phyloP scores from a whole-genome alignment of 2,113 vertebrate genomes.

The Epinephelus cyanopodus region DNA sequence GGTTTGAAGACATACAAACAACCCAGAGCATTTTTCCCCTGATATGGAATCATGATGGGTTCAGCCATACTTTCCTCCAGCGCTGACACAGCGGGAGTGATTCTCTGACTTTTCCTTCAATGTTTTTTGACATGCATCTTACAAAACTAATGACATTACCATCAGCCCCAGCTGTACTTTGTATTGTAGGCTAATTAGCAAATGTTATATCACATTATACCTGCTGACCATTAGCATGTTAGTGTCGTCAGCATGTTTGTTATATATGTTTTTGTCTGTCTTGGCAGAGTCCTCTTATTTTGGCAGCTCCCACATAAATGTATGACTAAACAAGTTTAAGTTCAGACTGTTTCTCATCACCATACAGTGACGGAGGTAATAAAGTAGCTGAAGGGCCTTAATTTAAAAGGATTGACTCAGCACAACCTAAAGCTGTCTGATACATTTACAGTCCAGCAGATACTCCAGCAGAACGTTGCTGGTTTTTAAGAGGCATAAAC shows the following conservation, averaged over 20 bases:
- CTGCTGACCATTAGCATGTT: neutral
- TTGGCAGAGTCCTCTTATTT: neutral
- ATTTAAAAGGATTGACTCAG: conserved; percentile 5
- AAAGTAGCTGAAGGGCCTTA: neutral
- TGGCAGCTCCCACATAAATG: neutral
- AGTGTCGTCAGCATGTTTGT: neutral
- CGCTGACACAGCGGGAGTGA: no score
- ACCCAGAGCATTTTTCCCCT: no score
- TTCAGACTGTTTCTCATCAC: neutral
- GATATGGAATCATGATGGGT: no score
- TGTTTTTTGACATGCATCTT: no score
- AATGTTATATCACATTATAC: no score
- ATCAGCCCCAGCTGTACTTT: no score
- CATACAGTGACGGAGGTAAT: neutral
- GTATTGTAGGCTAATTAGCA: neutral
- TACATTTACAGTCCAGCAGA: neutral
- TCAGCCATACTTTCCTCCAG: no score
- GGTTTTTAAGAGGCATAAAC: neutral
- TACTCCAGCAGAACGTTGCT: neutral
- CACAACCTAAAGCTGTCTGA: neutral
- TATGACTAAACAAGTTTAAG: neutral
- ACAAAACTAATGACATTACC: neutral
- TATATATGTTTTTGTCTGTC: neutral
- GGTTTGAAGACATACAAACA: no score
- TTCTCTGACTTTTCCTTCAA: no score